Evolutionary conservation across 2,888 invertebrate species (phyloP).

Genomic region (Spisula subtruncata): DNA sequence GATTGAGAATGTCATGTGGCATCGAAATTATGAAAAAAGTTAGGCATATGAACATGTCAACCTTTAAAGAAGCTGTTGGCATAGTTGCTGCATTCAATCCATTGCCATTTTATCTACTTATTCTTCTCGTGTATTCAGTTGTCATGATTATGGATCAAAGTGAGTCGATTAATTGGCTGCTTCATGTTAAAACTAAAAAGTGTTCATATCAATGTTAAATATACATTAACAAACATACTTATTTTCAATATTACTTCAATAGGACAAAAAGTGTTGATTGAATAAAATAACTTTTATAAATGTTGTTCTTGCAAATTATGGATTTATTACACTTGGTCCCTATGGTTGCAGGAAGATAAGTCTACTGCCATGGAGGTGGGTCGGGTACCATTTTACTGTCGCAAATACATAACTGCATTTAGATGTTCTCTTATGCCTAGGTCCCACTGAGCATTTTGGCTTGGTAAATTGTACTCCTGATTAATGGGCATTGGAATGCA

Average conservation of each 20-base stretch:
- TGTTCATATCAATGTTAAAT: too few species aligned
- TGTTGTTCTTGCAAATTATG: too few species aligned
- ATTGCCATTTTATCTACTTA: background rate
- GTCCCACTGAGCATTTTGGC: too few species aligned
- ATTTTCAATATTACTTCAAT: background rate
- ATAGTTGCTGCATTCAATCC: background rate
- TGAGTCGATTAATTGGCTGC: too few species aligned
- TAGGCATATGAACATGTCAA: too few species aligned
- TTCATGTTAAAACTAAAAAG: too few species aligned
- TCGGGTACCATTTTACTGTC: slow-evolving; percentile 34
- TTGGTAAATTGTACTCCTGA: too few species aligned
- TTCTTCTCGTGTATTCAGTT: background rate
- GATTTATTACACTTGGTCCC: slow-evolving; percentile 3
- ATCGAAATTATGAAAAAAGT: too few species aligned
- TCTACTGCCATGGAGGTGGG: slow-evolving; percentile 62
- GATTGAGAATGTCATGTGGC: too few species aligned
- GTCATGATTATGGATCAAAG: background rate
- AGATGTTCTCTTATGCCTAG: slow-evolving; percentile 22
- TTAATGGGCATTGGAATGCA: too few species aligned
- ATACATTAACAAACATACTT: background rate
- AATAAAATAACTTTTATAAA: slow-evolving; percentile 2
- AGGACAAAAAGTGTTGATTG: background rate
- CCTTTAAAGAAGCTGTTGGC: background rate
- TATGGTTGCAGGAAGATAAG: slow-evolving; percentile 69
- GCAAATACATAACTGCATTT: slow-evolving; percentile 11